These are phyloP conservation scores for Daubentonia madagascariensis DNA, from an alignment of 2,113 vertebrate genomes.

Conservation along the genomic window DNA sequence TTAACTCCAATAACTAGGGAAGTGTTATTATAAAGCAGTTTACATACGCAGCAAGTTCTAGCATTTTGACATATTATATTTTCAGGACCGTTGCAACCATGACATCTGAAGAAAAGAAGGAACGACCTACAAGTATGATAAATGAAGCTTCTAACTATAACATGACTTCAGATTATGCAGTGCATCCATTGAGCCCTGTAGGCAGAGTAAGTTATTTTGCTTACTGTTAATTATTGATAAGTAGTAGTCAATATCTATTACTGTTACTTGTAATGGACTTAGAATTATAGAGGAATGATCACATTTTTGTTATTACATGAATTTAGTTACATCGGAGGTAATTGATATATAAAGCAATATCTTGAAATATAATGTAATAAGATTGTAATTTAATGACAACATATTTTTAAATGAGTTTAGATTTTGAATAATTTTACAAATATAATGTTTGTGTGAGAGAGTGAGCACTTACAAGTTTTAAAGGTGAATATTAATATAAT, in stretches of 20 bases:
- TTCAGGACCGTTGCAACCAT: constrained; percentile 90
- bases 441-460: background rate
- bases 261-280: background rate
- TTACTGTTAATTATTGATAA: background rate
- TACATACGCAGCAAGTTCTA: constrained; percentile 45
- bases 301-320: constrained; percentile 19
- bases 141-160: constrained; percentile 94
- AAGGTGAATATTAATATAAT: background rate
- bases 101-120: constrained; percentile 94
- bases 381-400: background rate
- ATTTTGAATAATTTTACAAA: constrained; percentile 16
- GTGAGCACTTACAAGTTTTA: background rate
- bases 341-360: background rate
- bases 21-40: constrained; percentile 44
- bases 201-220: constrained; percentile 88
- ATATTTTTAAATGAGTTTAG: background rate
- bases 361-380: constrained; percentile 35
- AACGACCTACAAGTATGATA: constrained; percentile 90
- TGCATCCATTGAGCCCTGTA: constrained; percentile 90
- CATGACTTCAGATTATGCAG: constrained; percentile 87
- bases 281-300: background rate
- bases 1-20: background rate
- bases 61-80: constrained; percentile 74
- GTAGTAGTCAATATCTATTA: background rate
- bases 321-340: background rate